Percentiles rank a stretch among this genome's conserved stretches.
phyloP scores from a whole-genome alignment of 2,797 vertebrate species.

The Lacerta agilis region DNA sequence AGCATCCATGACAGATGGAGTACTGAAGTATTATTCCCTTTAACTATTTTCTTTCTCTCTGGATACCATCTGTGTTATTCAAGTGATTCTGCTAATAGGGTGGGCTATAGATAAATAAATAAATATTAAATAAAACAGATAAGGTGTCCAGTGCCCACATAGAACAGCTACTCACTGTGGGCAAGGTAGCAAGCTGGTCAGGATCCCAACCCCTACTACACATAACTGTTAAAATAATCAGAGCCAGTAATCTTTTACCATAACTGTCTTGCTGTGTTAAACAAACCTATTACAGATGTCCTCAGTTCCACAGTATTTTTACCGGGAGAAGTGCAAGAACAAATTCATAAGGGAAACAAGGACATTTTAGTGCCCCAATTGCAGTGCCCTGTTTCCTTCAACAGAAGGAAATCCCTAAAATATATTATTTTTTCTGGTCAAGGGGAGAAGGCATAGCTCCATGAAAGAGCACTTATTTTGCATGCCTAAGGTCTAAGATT shows the following conservation, averaged over 20 bases:
- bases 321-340: background rate
- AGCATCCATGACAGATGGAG: no score
- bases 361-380: background rate
- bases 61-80: no score
- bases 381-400: background rate
- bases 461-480: no score
- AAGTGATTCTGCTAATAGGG: no score
- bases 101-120: no score
- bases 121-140: no score
- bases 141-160: background rate
- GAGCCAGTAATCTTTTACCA: background rate
- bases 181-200: background rate
- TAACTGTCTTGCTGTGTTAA: background rate
- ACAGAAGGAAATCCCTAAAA: background rate
- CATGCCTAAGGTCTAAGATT: no score
- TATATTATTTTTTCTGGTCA: no score
- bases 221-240: background rate
- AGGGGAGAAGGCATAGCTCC: background rate
- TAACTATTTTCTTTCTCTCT: no score
- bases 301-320: background rate
- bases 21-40: no score
- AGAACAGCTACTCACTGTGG: background rate
- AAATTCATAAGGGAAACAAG: background rate
- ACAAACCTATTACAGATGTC: background rate
- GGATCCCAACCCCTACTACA: background rate